Evolutionary conservation across 2,113 vertebrate genomes (phyloP), one percentile per base, ranked within the genome.

Genomic region (Rallus limicola): DNA sequence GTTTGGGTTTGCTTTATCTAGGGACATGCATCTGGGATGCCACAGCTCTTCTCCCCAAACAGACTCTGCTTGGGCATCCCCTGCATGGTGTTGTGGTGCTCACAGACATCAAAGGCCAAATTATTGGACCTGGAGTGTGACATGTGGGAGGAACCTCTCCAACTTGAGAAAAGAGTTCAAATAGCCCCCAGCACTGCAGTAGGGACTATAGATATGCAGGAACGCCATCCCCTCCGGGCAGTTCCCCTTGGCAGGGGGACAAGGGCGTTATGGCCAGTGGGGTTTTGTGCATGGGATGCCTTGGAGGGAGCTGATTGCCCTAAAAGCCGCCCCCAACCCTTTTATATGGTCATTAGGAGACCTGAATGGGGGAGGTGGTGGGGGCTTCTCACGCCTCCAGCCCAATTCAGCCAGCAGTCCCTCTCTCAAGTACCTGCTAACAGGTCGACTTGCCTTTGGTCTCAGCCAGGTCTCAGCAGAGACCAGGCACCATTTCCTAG

Each of bases 341-440:
- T 99, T 99, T 98, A 97, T 98, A 48, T 48, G 48, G 48, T 48
- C 48, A 48, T 48, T 48, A 48, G 48, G 48, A 82, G 92, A 67
- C 67, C 90, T 95, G 90, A 95, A 95, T 48, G 79, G 68, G 95
- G 92, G 98, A 91, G 58, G 36, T 53, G 16, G n/a, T 0, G 59
- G 86, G 94, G 97, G 97, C 96, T 98, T 98, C 95, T 94, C 82
- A 95, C 96, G 79, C 97, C 95, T 92, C 75, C 92, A 94, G 95
- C 96, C 94, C 96, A 52, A 97, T 82, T 75, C 83, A 78, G 76
- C 58, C 69, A 86, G 93, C 91, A 93, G 69, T 74, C 24, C 94
- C 92, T 97, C 97, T 98, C 97, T 98, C 98, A 99, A 98, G 97
- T 98, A 99, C 98, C 98, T 98, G 99, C 98, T 98, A 99, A 99